Evolutionary conservation across 2,888 invertebrate species (phyloP).

Genomic region (Drosophila macrothrix): DNA sequence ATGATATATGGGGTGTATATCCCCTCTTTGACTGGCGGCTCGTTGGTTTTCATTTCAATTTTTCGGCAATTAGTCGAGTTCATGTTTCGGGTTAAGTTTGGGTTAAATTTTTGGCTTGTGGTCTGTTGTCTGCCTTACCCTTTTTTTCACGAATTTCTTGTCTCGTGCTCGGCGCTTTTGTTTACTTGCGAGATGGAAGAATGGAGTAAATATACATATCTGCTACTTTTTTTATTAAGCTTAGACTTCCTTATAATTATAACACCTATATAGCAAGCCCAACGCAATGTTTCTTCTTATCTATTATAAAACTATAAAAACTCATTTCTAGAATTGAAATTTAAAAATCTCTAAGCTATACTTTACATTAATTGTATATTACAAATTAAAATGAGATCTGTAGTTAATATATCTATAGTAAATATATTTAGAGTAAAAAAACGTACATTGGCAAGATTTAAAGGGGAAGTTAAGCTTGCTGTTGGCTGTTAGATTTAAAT

Average conservation of each 20-base stretch:
- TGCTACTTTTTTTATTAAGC: not conserved
- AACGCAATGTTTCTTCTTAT: not conserved
- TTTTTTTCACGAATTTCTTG: slow-evolving; percentile 16
- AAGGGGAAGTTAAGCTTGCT: not conserved
- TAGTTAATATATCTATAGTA: not conserved
- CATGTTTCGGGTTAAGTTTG: slow-evolving; percentile 65
- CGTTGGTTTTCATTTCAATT: slow-evolving; percentile 54
- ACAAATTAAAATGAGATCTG: not conserved
- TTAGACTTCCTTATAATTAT: not conserved
- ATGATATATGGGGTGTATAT: not conserved
- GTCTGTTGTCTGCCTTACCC: slow-evolving; percentile 20
- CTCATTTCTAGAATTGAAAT: not conserved
- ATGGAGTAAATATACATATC: slow-evolving; percentile 1
- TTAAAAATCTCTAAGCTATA: not conserved
- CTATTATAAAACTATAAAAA: not conserved
- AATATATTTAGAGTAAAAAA: too few relatives aligned
- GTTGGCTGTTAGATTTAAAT: not conserved
- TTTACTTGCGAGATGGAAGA: not conserved
- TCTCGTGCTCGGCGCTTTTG: slow-evolving; percentile 28
- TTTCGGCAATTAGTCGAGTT: slow-evolving; percentile 71
- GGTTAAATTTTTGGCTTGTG: slow-evolving; percentile 52
- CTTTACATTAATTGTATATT: not conserved
- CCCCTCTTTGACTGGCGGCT: slow-evolving; percentile 14
- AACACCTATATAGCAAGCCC: not conserved
- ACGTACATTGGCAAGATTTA: not conserved